Percentiles rank a stretch among this genome's conserved stretches.
Evolutionary conservation across 2,113 vertebrate genomes (phyloP).

Genomic region (Misgurnus mizolepis): DNA sequence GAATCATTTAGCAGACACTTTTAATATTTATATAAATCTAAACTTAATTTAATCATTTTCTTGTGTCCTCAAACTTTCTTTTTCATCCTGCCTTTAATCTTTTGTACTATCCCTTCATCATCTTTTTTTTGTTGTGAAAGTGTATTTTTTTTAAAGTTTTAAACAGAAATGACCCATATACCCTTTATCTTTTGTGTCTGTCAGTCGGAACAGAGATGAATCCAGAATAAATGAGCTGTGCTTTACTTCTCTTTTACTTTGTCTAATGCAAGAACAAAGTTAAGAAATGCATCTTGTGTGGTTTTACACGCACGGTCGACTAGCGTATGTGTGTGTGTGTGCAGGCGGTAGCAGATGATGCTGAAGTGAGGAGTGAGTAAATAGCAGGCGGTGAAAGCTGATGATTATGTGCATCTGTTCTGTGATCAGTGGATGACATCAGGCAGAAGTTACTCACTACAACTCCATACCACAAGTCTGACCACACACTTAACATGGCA

Average conservation of each 20-base stretch:
- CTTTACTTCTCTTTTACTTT: neutral
- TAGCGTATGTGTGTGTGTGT: neutral
- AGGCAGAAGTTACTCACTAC: neutral
- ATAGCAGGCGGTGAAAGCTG: constrained; percentile 38
- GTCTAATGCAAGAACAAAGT: neutral
- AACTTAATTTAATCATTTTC: no score
- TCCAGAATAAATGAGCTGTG: neutral
- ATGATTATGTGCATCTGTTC: constrained; percentile 20
- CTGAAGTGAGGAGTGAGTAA: constrained; percentile 36
- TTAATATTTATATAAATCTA: no score
- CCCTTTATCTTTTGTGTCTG: neutral
- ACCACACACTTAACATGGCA: constrained; percentile 2
- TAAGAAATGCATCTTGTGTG: neutral
- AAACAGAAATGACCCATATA: neutral
- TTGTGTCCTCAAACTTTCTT: no score
- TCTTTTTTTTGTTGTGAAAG: no score
- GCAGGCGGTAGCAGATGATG: constrained; percentile 30
- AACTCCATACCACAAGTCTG: neutral
- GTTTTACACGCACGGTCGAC: neutral
- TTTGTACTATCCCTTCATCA: no score
- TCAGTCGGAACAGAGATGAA: neutral
- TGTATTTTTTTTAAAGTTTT: neutral
- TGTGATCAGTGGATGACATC: constrained; percentile 10
- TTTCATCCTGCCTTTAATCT: no score
- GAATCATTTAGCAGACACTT: no score